phyloP scores from a whole-genome alignment of 2,797 vertebrate species.

The Rhinoraja longicauda region DNA sequence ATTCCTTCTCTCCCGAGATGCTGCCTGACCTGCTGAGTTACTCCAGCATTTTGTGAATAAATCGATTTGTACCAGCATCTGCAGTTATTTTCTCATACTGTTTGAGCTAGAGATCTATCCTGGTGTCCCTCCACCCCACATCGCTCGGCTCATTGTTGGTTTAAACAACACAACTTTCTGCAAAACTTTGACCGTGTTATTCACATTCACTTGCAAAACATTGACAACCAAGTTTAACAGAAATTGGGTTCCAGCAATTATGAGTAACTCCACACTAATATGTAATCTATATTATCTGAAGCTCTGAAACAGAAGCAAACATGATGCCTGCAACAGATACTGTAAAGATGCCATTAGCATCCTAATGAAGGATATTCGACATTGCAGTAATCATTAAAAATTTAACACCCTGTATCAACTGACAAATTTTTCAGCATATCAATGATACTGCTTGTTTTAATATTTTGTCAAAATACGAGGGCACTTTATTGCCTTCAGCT shows the following conservation, averaged over 20 bases:
- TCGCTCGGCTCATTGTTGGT: neutral
- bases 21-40: too few relatives aligned
- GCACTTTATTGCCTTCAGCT: neutral
- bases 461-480: neutral
- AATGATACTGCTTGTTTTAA: neutral
- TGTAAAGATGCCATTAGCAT: neutral
- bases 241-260: neutral
- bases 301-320: neutral
- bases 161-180: neutral
- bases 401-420: neutral
- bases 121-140: neutral
- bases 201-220: neutral
- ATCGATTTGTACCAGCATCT: too few relatives aligned
- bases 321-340: neutral
- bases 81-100: too few relatives aligned
- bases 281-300: neutral
- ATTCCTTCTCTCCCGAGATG: too few relatives aligned
- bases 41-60: too few relatives aligned
- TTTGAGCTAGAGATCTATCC: neutral
- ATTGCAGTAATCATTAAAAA: constrained; percentile 24
- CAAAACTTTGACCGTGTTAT: neutral
- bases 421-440: constrained; percentile 3
- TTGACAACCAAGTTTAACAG: neutral
- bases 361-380: neutral
- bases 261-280: neutral